Evolutionary conservation across 2,797 vertebrate species (phyloP).

Genomic region (Sebastes steindachneri): DNA sequence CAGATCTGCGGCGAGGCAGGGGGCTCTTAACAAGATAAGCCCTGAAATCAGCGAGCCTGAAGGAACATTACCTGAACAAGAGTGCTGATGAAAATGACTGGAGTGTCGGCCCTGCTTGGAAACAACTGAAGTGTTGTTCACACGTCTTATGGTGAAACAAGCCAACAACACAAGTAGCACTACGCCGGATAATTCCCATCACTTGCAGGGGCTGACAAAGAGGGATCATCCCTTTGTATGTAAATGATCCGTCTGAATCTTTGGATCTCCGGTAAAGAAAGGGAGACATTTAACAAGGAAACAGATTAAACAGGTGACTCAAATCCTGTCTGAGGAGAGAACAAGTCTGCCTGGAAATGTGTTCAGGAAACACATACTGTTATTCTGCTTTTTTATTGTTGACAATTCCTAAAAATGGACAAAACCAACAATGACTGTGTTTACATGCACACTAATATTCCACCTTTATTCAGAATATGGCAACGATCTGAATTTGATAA

Average conservation of each 20-base stretch:
- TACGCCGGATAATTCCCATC: slow-evolving; percentile 54
- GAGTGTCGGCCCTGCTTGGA: slow-evolving; percentile 53
- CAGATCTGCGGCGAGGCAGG: slow-evolving; percentile 40
- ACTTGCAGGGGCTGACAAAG: slow-evolving; percentile 30
- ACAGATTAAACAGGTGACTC: slow-evolving; percentile 45
- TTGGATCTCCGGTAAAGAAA: slow-evolving; percentile 33
- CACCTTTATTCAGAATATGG: neutral
- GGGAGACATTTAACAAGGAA: slow-evolving; percentile 10
- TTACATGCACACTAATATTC: neutral
- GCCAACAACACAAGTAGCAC: slow-evolving; percentile 56
- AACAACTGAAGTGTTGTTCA: slow-evolving; percentile 68
- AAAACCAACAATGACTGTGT: neutral
- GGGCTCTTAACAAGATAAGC: slow-evolving; percentile 77
- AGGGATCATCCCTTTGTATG: slow-evolving; percentile 66
- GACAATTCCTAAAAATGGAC: neutral
- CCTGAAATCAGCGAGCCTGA: slow-evolving; percentile 69
- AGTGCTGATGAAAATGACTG: slow-evolving; percentile 77
- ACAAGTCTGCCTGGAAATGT: neutral
- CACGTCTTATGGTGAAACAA: slow-evolving; percentile 51
- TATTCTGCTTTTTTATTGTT: neutral
- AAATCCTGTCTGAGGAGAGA: slow-evolving; percentile 23
- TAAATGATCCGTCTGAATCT: slow-evolving; percentile 62
- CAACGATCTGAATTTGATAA: neutral
- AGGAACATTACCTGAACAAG: slow-evolving; percentile 77
- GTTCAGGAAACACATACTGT: neutral